Conservation (phyloP, 2,113 vertebrate species). For the Leptobrachium ailaonicum region DNA sequence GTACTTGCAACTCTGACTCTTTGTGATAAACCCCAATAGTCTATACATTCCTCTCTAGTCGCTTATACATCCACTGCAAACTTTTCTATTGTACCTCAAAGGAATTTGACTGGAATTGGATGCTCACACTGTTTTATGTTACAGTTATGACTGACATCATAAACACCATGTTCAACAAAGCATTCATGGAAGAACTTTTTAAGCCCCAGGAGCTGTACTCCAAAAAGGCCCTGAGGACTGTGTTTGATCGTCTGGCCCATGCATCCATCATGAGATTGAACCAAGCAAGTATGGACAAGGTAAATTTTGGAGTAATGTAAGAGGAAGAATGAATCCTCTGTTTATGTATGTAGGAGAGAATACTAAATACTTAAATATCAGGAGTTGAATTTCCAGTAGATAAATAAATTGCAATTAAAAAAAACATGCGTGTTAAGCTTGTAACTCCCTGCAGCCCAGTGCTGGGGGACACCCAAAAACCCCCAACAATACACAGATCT, state of each 20-base stretch:
- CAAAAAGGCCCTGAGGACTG: constrained; percentile 90
- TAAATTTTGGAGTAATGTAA: constrained; percentile 50
- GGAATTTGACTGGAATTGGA: too few relatives aligned
- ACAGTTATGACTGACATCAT: constrained; percentile 98
- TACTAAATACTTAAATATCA: neutral
- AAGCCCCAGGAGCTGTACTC: constrained; percentile 97
- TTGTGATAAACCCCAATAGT: too few relatives aligned
- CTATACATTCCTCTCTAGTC: too few relatives aligned
- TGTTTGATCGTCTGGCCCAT: constrained; percentile 93
- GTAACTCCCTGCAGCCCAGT: too few relatives aligned
- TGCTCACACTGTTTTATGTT: constrained; percentile 53
- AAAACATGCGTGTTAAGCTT: too few relatives aligned
- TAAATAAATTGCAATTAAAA: too few relatives aligned
- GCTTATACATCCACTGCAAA: too few relatives aligned
- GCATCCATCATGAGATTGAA: constrained; percentile 98
- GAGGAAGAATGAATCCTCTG: neutral
- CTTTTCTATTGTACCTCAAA: too few relatives aligned
- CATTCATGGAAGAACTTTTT: constrained; percentile 94
- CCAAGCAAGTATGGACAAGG: constrained; percentile 99
- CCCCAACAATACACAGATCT: too few relatives aligned
- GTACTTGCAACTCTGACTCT: too few relatives aligned
- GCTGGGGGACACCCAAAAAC: too few relatives aligned
- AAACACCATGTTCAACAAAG: constrained; percentile 95
- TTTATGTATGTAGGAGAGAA: neutral
- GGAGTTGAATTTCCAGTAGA: too few relatives aligned